Base-by-base conservation (phyloP, 2,113 vertebrate species). In the Clarias macrocephalus region DNA sequence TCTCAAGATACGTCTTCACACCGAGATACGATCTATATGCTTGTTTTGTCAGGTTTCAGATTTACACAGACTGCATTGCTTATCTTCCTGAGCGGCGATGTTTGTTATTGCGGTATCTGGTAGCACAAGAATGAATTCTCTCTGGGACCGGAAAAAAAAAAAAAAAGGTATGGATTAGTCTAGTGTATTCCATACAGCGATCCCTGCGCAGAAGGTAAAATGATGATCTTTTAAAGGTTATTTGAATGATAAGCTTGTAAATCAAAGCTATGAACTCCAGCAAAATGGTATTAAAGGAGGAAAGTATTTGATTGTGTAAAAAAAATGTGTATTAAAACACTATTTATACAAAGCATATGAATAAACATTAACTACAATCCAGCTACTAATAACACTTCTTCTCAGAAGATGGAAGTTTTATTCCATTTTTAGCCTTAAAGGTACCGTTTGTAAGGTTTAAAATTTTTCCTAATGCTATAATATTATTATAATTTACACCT, bases 1-100 rank as follows among this genome's bases (percentile, higher is more conserved):
- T 77, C 81, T 81, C 83, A 60, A 72, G 85, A 83, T 48, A 88
- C 56, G 73, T 9, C 76, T 87, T 33, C 28, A 72, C 30, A 59
- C 66, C 0, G 66, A 84, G 82, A 84, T 65, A 28, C 80, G 18
- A 72, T 85, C 82, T 76, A 54, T 73, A 83, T 80, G 10, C 30
- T 83, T 89, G 77, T 81, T 85, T 83, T 72, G 73, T 88, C 56
- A 77, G 33, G 82, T 82, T 81, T 30, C 37, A 81, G 57, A 73
- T 62, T 73, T 84, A 66, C 37, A 37, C 57, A 30, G 73, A 82
- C 75, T 82, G 8, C 13, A 30, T 62, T 56, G 52, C 85, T 25
- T 42, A 80, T 80, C 60, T 59, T 86, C 52, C 63, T n/a, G 12
- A 13, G 57, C n/a, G 25, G 73, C 12, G 18, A 65, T 54, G 30